Percentiles rank a stretch among this genome's conserved stretches.
These are phyloP conservation scores for Drosophila sp. DNA, from an alignment of 1,140 invertebrate species.

Conservation along the genomic window DNA sequence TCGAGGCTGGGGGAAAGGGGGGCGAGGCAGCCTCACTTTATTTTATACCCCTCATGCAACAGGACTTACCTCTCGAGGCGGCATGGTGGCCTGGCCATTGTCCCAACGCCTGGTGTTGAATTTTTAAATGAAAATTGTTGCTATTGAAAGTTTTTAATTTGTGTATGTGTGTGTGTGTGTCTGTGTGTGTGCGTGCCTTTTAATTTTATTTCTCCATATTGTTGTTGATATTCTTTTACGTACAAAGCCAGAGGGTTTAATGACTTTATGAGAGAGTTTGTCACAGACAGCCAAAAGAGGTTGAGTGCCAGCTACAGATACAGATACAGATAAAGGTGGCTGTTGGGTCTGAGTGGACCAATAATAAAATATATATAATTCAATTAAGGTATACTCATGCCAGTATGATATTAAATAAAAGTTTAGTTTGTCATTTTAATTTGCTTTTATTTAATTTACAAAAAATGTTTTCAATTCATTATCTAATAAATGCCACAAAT, in stretches of 20 bases:
- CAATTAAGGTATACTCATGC: too few species aligned
- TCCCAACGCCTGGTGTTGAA: slow-evolving; percentile 71
- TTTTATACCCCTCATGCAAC: background rate
- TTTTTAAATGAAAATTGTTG: slow-evolving; percentile 81
- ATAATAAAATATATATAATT: too few species aligned
- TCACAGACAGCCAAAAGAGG: background rate
- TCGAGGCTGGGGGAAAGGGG: slow-evolving; percentile 41
- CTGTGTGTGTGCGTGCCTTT: slow-evolving; percentile 47
- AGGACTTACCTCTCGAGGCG: slow-evolving; percentile 6
- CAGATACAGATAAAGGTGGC: background rate
- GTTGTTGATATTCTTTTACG: slow-evolving; percentile 40
- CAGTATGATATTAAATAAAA: too few species aligned
- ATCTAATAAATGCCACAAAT: too few species aligned
- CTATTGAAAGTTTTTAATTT: slow-evolving; percentile 82
- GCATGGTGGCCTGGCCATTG: background rate
- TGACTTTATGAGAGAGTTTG: slow-evolving; percentile 7
- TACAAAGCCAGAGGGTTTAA: slow-evolving; percentile 2
- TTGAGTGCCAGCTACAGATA: background rate
- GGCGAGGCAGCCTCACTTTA: slow-evolving; percentile 19
- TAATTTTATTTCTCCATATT: slow-evolving; percentile 63
- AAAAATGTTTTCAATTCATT: too few species aligned
- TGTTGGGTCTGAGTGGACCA: too few species aligned
- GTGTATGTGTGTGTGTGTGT: slow-evolving; percentile 13
- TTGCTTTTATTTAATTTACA: too few species aligned
- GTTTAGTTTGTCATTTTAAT: too few species aligned